These are phyloP conservation scores for Caloenas nicobarica DNA, from an alignment of 2,113 vertebrate genomes.

Conservation along the genomic window DNA sequence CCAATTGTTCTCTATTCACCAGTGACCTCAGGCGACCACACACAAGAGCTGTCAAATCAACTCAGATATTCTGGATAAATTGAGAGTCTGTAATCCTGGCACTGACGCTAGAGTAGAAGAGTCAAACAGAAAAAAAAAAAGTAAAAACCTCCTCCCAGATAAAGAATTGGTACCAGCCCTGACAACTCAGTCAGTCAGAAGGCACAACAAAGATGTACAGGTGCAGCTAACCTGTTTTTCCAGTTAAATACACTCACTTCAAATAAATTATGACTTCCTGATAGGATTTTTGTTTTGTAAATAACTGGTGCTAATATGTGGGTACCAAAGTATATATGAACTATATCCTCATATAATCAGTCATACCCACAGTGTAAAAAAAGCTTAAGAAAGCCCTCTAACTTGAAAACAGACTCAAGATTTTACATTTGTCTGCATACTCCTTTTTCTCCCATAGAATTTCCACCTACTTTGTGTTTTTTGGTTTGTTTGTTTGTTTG, in stretches of 20 bases:
- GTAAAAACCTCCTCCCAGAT: neutral
- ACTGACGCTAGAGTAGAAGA: neutral
- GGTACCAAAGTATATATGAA: neutral
- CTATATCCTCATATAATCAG: neutral
- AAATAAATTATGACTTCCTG: neutral
- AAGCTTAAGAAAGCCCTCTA: neutral
- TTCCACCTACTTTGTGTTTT: neutral
- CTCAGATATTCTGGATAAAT: neutral
- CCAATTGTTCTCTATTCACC: neutral
- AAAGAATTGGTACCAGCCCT: neutral
- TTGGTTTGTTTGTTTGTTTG: no score
- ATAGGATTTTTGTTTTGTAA: neutral
- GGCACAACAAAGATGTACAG: neutral
- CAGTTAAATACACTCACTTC: neutral
- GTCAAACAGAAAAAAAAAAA: no score
- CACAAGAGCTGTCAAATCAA: neutral
- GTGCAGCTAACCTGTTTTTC: slow-evolving; percentile 3
- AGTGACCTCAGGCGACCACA: neutral
- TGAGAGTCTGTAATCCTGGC: neutral
- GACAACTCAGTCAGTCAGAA: neutral
- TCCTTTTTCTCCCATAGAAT: neutral
- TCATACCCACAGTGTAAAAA: neutral
- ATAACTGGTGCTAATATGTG: neutral
- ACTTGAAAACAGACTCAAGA: neutral
- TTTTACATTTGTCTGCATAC: neutral